phyloP scores from a whole-genome alignment of 2,888 invertebrate genomes.

The Idaea aversata region DNA sequence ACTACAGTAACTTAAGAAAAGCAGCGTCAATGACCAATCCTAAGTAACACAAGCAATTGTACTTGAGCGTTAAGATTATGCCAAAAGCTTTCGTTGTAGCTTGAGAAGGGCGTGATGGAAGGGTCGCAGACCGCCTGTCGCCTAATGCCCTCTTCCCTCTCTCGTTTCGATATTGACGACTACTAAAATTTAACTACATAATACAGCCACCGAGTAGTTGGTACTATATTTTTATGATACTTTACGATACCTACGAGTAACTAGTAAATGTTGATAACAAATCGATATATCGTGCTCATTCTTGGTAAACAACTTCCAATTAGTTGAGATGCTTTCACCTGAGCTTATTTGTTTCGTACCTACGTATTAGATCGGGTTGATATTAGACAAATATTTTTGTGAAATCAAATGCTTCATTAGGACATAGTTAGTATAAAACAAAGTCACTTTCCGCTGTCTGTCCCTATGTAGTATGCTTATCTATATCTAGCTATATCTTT shows the following conservation, averaged over 20 bases:
- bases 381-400: not conserved
- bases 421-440: too few species aligned
- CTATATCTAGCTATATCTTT: too few species aligned
- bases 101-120: constrained; percentile 35
- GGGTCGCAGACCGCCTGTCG: constrained; percentile 62
- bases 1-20: not conserved
- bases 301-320: constrained; percentile 23
- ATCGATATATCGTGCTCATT: constrained; percentile 21
- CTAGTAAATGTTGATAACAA: constrained; percentile 16
- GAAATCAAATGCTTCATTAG: not conserved
- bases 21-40: not conserved
- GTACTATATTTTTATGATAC: constrained; percentile 20
- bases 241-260: constrained; percentile 23
- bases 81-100: not conserved
- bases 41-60: not conserved
- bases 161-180: constrained; percentile 55
- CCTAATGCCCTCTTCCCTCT: constrained; percentile 36
- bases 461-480: too few species aligned
- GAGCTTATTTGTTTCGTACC: constrained; percentile 8
- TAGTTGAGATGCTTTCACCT: constrained; percentile 18
- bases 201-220: constrained; percentile 40
- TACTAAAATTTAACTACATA: constrained; percentile 34
- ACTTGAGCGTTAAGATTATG: not conserved
- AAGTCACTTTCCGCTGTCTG: too few species aligned
- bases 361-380: not conserved